These are phyloP conservation scores for Meiosimyza platycephala DNA, from an alignment of 2,888 invertebrate genomes.

Conservation along the genomic window DNA sequence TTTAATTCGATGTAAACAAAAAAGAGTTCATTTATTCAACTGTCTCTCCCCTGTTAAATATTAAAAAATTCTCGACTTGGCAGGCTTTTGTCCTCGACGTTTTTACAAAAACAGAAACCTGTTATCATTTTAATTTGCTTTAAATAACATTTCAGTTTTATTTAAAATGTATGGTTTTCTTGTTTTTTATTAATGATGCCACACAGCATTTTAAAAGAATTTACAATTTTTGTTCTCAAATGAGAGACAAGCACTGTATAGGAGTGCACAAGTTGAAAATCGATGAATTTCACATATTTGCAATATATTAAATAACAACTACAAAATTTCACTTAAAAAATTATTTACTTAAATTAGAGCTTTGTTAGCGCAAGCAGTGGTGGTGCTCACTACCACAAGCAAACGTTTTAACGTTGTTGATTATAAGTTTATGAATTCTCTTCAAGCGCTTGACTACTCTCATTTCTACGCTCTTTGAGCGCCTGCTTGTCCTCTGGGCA, in stretches of 20 bases:
- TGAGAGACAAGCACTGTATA: conserved; percentile 44
- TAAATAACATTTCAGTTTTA: conserved; percentile 24
- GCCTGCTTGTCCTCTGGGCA: too few relatives aligned
- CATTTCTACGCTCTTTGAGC: too few relatives aligned
- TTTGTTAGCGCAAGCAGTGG: too few relatives aligned
- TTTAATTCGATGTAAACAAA: background rate
- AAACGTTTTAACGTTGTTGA: too few relatives aligned
- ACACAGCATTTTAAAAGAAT: conserved; percentile 6
- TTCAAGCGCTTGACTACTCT: too few relatives aligned
- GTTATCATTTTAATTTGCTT: conserved; percentile 29
- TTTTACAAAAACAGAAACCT: background rate
- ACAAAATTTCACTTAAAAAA: too few relatives aligned
- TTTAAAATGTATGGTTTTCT: conserved; percentile 23
- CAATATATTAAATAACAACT: too few relatives aligned
- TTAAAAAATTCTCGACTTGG: conserved; percentile 68
- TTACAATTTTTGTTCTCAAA: conserved; percentile 27
- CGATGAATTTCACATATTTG: background rate
- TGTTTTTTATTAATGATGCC: conserved; percentile 8
- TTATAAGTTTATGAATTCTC: too few relatives aligned
- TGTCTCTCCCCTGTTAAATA: conserved; percentile 57
- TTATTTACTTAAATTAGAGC: too few relatives aligned
- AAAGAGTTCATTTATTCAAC: conserved; percentile 60
- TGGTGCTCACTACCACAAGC: too few relatives aligned
- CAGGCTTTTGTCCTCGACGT: conserved; percentile 65
- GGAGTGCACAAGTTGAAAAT: conserved; percentile 48